These are phyloP conservation scores for Acanthornis magna DNA, from an alignment of 2,797 vertebrate species.

Conservation along the genomic window DNA sequence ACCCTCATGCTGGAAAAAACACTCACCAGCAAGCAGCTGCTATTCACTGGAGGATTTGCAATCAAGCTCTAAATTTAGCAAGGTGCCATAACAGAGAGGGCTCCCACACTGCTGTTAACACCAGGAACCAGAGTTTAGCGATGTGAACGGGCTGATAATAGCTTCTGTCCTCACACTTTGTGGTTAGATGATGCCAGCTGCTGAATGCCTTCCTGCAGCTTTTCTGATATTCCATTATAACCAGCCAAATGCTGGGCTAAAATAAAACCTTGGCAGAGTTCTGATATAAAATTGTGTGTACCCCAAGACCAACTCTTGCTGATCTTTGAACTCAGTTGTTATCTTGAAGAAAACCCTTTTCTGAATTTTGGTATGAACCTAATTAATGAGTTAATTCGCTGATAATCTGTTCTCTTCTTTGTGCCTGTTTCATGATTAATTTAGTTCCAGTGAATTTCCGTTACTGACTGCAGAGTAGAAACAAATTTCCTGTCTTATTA, in stretches of 20 bases:
- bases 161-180: neutral
- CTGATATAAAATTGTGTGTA: neutral
- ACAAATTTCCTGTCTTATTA: conserved; percentile 25
- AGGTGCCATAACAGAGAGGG: neutral
- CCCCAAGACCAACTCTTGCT: neutral
- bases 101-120: neutral
- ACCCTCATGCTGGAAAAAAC: neutral
- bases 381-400: conserved; percentile 51
- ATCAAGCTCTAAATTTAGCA: neutral
- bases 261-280: neutral
- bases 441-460: conserved; percentile 59
- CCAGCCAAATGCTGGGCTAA: neutral
- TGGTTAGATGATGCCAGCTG: neutral
- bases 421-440: conserved; percentile 51
- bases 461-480: conserved; percentile 3
- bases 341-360: neutral
- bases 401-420: conserved; percentile 37
- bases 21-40: neutral
- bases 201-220: neutral
- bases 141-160: neutral
- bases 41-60: neutral
- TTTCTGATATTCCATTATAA: neutral
- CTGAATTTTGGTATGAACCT: conserved; percentile 6
- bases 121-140: neutral
- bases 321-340: neutral